Evolutionary conservation across 2,888 invertebrate species (phyloP), one percentile per base, ranked within the genome.

Genomic region (Limnephilus marmoratus): DNA sequence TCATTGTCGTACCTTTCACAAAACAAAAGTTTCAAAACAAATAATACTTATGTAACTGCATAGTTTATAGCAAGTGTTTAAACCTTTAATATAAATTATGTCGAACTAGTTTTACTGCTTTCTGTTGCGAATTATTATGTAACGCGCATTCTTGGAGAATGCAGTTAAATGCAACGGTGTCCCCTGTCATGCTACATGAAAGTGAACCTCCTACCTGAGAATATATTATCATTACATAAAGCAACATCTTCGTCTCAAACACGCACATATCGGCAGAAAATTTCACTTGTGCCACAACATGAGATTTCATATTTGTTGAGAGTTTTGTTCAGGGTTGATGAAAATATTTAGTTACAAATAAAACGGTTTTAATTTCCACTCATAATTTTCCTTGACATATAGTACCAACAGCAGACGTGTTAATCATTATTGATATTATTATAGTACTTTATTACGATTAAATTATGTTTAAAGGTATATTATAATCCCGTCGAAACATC

Each of bases 151-250:
- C 24, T 68, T 68, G 24, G 24, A 68, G 68, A 68, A 68, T 68
- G 68, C 68, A 68, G 68, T 68, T 68, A n/a, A 68, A 68, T n/a
- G 68, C 68, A 68, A 68, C 68, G 68, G 68, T 68, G 68, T 68
- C 68, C 24, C 68, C 24, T n/a, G 68, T 68, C 68, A 68, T 68
- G 68, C n/a, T 24, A 9, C 11, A n/a, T n/a, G 68, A 68, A 68
- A 68, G 68, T 68, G 1, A 24, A 68, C 18, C 4, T 68, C 68
- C 68, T 68, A 68, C n/a, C 68, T 68, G 68, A n/a, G n/a, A 68
- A 53, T 53, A 53, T 49, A 68, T 24, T 53, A 18, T 68, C 68
- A 68, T 68, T 68, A n/a, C 68, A 68, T 68, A 68, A 68, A 53
- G 18, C 18, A 68, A 68, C 18, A 18, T 68, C 24, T 68, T 68